Evolutionary conservation across 2,113 vertebrate species (phyloP).

Genomic region (Peromyscus polionotus): DNA sequence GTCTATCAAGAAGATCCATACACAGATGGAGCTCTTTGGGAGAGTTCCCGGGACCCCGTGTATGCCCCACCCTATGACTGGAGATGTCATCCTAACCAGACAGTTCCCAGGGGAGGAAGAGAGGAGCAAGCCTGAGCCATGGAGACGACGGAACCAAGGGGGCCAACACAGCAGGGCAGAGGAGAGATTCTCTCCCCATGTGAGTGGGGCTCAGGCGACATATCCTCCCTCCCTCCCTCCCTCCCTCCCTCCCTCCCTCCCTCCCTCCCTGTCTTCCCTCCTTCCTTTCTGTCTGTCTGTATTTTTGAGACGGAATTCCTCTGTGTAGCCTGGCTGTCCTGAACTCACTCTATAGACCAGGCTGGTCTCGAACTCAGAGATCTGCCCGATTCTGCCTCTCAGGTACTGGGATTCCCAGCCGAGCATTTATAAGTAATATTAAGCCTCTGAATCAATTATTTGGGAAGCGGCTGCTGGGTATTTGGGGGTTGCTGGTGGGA

Average conservation of each 20-base stretch:
- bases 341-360: not conserved
- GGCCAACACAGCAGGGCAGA: not conserved
- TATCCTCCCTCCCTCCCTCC: not conserved
- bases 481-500: not conserved
- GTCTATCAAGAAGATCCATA: not conserved
- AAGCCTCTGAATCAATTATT: too few species aligned
- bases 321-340: not conserved
- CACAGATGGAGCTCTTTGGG: not conserved
- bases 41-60: not conserved
- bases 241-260: fast-evolving
- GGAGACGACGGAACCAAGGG: not conserved
- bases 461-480: too few species aligned
- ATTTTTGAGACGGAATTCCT: not conserved
- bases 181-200: not conserved
- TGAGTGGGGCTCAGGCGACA: not conserved
- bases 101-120: not conserved
- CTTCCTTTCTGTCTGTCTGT: too few species aligned
- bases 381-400: not conserved
- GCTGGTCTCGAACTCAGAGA: not conserved
- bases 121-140: too few species aligned
- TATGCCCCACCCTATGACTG: too few species aligned
- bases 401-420: not conserved
- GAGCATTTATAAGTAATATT: too few species aligned
- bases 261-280: not conserved
- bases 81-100: too few species aligned